Conservation (phyloP, 2,797 vertebrate species). For the Loriculus beryllinus region DNA sequence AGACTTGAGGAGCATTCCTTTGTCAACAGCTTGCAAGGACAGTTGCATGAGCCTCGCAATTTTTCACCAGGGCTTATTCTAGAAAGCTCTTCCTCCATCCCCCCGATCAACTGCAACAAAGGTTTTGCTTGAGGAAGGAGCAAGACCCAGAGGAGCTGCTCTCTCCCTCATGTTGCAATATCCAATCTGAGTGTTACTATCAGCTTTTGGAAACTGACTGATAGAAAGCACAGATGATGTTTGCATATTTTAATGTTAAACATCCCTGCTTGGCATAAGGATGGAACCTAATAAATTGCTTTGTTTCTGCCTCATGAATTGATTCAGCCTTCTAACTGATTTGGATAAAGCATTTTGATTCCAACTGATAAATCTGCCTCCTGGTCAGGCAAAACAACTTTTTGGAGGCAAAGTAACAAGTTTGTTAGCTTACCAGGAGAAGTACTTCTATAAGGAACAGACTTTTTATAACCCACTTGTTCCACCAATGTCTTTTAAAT, state of each 20-base stretch:
- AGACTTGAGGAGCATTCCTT: neutral
- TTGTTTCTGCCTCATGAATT: constrained; percentile 46
- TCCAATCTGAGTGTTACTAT: constrained; percentile 54
- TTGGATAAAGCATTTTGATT: constrained; percentile 51
- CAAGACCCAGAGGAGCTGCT: neutral
- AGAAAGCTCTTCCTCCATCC: constrained; percentile 46
- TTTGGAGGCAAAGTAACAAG: neutral
- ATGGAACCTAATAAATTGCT: constrained; percentile 45
- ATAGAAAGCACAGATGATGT: constrained; percentile 36
- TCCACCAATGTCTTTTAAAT: constrained; percentile 70
- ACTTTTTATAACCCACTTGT: constrained; percentile 55
- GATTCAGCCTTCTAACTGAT: constrained; percentile 40
- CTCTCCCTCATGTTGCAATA: constrained; percentile 20
- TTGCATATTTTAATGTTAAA: constrained; percentile 57
- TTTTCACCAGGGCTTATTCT: constrained; percentile 21
- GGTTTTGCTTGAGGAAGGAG: constrained; percentile 33
- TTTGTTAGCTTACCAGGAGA: neutral
- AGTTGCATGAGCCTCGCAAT: neutral
- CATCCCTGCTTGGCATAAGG: neutral
- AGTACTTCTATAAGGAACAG: neutral
- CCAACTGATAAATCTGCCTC: neutral
- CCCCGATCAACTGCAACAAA: neutral
- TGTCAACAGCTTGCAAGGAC: neutral
- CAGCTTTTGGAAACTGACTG: constrained; percentile 43
- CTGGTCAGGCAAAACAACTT: neutral